Evolutionary conservation across 1,140 invertebrate species (phyloP).

Genomic region (Heliconius nattereri): DNA sequence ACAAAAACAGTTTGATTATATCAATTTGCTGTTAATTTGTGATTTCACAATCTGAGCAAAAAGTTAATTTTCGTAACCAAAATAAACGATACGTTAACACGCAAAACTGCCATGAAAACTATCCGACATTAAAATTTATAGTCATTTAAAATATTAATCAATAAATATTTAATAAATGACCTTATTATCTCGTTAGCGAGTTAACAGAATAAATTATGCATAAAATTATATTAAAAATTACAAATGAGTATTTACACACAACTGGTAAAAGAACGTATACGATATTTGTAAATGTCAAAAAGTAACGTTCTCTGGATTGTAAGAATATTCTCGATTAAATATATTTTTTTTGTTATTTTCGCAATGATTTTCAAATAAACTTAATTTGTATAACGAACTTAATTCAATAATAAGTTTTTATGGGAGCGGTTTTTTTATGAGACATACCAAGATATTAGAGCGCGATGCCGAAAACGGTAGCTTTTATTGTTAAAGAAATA

Average conservation of each 20-base stretch:
- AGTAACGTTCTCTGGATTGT: neutral
- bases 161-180: slow-evolving; percentile 31
- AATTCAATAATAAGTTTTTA: slow-evolving; percentile 3
- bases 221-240: slow-evolving; percentile 6
- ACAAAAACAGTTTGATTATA: slow-evolving; percentile 15
- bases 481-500: slow-evolving; percentile 43
- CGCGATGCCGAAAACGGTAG: neutral
- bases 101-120: slow-evolving; percentile 31
- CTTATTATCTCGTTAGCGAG: slow-evolving; percentile 21
- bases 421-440: neutral
- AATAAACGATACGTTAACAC: slow-evolving; percentile 30
- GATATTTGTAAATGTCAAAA: neutral
- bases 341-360: neutral
- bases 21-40: slow-evolving; percentile 27
- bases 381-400: slow-evolving; percentile 10
- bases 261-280: neutral
- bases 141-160: slow-evolving; percentile 35
- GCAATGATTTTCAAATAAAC: slow-evolving; percentile 6
- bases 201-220: slow-evolving; percentile 18
- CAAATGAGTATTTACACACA: neutral
- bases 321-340: neutral
- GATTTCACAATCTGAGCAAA: slow-evolving; percentile 24
- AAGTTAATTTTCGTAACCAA: slow-evolving; percentile 34
- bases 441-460: neutral
- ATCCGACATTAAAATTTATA: slow-evolving; percentile 24